Evolutionary conservation across 1,140 invertebrate genomes (phyloP).

Genomic region (Pseudoatta argentina): DNA sequence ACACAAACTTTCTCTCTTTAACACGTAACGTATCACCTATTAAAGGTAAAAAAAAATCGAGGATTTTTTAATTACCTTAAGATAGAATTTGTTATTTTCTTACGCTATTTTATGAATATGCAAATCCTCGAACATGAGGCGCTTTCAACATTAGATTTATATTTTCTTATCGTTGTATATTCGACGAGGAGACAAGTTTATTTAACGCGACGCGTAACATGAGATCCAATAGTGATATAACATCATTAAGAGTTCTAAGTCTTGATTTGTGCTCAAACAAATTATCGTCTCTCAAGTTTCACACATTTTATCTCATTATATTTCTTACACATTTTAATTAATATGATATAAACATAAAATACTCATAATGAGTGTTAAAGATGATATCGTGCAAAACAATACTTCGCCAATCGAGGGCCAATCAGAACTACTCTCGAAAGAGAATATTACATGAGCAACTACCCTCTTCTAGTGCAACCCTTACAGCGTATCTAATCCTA

Average conservation of each 20-base stretch:
- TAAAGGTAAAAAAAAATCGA: background rate
- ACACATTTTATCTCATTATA: too few species aligned
- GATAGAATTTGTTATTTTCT: conserved; percentile 28
- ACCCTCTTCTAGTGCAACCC: background rate
- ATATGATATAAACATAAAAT: background rate
- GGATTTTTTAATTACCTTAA: conserved; percentile 22
- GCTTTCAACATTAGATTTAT: conserved; percentile 31
- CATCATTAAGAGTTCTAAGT: conserved; percentile 3
- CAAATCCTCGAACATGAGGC: conserved; percentile 2
- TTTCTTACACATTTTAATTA: conserved; percentile 8
- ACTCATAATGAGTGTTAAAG: background rate
- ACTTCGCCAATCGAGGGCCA: background rate
- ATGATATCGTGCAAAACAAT: background rate
- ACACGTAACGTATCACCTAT: background rate
- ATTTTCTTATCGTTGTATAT: conserved; percentile 44
- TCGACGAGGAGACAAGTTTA: conserved; percentile 39
- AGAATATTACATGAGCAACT: background rate
- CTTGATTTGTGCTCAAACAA: background rate
- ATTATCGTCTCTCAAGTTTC: conserved; percentile 9
- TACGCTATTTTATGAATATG: conserved; percentile 33
- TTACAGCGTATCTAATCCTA: conserved; percentile 10
- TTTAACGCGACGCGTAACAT: conserved; percentile 31
- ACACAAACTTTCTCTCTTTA: conserved; percentile 20
- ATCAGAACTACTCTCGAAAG: conserved; percentile 4
- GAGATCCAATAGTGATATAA: conserved; percentile 22